A percentile compares a stretch with the other conserved stretches of the same genome.
These are phyloP conservation scores for Kryptolebias marmoratus DNA, from an alignment of 2,113 vertebrate genomes.

Conservation along the genomic window DNA sequence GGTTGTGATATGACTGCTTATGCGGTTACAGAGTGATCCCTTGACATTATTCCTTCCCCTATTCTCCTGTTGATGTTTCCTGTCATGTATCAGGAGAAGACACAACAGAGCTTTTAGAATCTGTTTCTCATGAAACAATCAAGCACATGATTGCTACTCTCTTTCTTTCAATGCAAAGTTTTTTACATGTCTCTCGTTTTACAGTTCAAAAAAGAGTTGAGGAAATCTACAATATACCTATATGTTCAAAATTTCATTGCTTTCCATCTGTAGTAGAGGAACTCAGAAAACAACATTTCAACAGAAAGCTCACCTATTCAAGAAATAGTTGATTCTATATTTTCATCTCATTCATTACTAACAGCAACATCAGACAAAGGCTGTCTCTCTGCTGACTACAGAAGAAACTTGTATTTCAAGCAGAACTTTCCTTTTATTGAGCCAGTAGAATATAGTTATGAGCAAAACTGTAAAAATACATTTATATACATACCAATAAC, in stretches of 20 bases:
- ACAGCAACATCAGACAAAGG: background rate
- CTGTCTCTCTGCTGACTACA: constrained; percentile 2
- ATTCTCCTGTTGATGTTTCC: background rate
- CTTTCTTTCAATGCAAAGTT: constrained; percentile 6
- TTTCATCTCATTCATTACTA: background rate
- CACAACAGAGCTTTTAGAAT: background rate
- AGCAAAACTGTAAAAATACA: background rate
- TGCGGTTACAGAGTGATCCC: background rate
- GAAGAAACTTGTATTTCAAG: constrained; percentile 6
- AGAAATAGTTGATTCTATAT: background rate
- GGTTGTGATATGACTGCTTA: no score
- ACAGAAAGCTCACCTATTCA: background rate
- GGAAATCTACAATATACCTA: background rate
- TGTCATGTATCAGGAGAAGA: background rate
- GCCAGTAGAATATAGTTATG: constrained; percentile 12
- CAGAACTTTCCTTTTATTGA: constrained; percentile 4
- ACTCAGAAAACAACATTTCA: constrained; percentile 6
- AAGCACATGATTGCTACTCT: background rate
- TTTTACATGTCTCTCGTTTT: constrained; percentile 7
- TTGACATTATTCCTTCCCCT: background rate
- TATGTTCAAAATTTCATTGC: background rate
- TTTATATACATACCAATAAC: constrained; percentile 7
- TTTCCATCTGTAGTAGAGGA: background rate
- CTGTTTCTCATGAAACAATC: constrained; percentile 1
- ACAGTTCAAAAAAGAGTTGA: constrained; percentile 1